Percentiles rank a stretch among this genome's conserved stretches.
phyloP scores from a whole-genome alignment of 2,113 vertebrate species.

The Ptilonorhynchus violaceus region DNA sequence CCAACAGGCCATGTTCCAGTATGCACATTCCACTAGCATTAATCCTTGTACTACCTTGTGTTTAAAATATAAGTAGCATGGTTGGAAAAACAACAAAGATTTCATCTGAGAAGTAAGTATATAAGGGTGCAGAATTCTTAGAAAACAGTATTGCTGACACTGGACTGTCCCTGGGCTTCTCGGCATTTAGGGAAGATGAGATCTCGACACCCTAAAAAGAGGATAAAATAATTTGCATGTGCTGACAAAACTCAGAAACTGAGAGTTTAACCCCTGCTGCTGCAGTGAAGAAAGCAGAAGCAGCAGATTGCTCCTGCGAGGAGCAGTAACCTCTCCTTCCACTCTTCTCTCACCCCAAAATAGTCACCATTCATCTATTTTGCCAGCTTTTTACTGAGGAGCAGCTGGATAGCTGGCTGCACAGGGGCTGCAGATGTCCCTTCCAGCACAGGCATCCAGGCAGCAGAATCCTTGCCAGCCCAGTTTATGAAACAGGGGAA shows the following conservation, averaged over 20 bases:
- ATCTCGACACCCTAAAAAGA: background rate
- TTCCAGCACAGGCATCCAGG: background rate
- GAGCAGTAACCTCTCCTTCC: background rate
- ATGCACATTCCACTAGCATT: background rate
- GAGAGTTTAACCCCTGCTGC: background rate
- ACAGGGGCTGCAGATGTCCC: background rate
- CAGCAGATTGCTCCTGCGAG: background rate
- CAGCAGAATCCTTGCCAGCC: background rate
- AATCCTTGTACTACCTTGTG: background rate
- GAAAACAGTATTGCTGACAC: background rate
- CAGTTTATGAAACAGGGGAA: background rate
- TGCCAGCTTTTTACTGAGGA: background rate
- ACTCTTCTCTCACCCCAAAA: background rate
- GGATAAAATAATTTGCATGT: background rate
- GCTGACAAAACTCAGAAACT: background rate
- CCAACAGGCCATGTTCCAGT: slow-evolving; percentile 26
- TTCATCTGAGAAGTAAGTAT: background rate
- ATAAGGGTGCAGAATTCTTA: background rate
- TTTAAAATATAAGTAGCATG: background rate
- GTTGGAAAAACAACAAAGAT: background rate
- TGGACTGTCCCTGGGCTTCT: background rate
- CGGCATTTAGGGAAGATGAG: background rate
- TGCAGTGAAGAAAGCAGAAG: background rate
- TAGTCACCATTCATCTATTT: background rate
- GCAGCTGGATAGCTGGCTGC: background rate